Evolutionary conservation across 2,113 vertebrate genomes (phyloP).

Genomic region (Antigone vipio): DNA sequence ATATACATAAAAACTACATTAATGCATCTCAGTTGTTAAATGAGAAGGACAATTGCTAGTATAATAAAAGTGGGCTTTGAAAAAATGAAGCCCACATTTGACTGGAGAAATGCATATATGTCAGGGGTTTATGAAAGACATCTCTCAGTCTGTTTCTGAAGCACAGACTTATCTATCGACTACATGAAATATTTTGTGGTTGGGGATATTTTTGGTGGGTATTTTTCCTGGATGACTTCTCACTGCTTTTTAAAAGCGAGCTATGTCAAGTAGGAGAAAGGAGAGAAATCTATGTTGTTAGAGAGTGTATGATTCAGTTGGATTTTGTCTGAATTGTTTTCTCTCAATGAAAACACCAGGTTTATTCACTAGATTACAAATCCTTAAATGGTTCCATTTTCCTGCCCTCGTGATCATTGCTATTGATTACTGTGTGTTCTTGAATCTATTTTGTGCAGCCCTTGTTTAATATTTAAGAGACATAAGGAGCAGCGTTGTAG

Average conservation of each 20-base stretch:
- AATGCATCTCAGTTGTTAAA: neutral
- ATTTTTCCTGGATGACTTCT: neutral
- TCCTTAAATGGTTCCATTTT: constrained; percentile 46
- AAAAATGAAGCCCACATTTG: neutral
- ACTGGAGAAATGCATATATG: neutral
- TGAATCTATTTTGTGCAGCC: constrained; percentile 53
- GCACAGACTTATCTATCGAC: neutral
- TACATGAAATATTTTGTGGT: neutral
- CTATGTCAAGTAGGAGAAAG: neutral
- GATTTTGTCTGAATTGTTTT: constrained; percentile 18
- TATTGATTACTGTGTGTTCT: constrained; percentile 60
- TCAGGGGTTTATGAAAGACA: neutral
- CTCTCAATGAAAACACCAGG: neutral
- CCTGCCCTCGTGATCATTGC: constrained; percentile 37
- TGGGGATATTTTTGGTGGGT: neutral
- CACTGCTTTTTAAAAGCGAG: neutral
- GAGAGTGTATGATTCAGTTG: neutral
- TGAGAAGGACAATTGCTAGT: neutral
- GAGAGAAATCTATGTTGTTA: neutral
- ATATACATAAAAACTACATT: neutral
- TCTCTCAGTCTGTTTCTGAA: neutral
- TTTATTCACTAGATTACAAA: constrained; percentile 53
- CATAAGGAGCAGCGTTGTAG: constrained; percentile 52
- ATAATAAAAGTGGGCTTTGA: neutral
- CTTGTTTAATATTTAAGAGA: constrained; percentile 72